Base-by-base conservation (phyloP, 2,888 invertebrate species). In the Hypselothyrea guttata region DNA sequence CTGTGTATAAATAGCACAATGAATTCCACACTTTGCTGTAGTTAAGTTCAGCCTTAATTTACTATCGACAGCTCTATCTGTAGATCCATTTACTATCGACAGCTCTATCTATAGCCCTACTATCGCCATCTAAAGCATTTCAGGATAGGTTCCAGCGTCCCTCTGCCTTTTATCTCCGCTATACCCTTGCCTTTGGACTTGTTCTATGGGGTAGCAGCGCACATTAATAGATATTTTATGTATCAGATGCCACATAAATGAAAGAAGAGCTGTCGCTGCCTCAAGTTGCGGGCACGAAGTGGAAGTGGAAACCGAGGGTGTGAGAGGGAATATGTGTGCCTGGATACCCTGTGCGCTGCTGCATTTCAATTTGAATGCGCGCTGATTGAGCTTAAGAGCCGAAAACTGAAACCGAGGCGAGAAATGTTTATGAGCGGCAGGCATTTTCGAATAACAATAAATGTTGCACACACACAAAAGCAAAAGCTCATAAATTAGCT, bases 391-490 rank as follows among this genome's bases (percentile, higher is more conserved):
- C 58, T 58, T 40, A 52, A 70, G 66, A 61, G 38, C 38, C 42
- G 33, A 60, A 68, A 65, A 61, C 65, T 51, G 65, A 64, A 49
- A 59, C 64, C 58, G 18, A 37, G 42, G 40, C 66, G 49, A 48
- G 57, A 66, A 53, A 66, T 71, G 30, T 65, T 70, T 70, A 70
- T 38, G 70, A 71, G 54, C 64, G 52, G 44, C 65, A 33, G 57
- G 34, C 66, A 61, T 61, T 55, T 66, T 71, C 71, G 62, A 62
- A 71, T 64, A 71, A 71, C 66, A 71, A 71, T 71, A 71, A 71
- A 62, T 67, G 67, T 57, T 56, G 44, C 53, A 45, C 63, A 40
- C 57, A 61, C 47, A 49, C 37, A 51, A 35, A 51, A n/a, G n/a
- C 28, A 38, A 55, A 63, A 57, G 59, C 58, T 40, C 73, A 73